phyloP scores from a whole-genome alignment of 2,113 vertebrate genomes.

The Sebastes fasciatus region DNA sequence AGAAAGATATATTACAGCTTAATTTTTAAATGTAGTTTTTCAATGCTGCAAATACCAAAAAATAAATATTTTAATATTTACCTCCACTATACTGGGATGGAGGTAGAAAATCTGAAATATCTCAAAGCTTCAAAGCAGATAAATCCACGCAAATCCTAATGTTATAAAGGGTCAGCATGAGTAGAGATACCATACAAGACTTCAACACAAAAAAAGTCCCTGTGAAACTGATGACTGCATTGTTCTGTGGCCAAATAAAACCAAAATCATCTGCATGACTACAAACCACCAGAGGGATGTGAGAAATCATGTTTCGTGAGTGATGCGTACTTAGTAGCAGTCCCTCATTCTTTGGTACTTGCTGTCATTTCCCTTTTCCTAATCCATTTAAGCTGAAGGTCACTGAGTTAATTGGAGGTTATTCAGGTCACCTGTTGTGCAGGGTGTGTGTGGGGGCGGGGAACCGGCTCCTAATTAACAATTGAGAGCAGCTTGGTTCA shows the following conservation, averaged over 20 bases:
- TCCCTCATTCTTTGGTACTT: not conserved
- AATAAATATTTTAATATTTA: too few relatives aligned
- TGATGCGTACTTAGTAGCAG: not conserved
- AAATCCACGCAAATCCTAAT: not conserved
- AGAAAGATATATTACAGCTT: too few relatives aligned
- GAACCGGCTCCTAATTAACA: not conserved
- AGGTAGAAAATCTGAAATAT: too few relatives aligned
- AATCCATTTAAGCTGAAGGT: not conserved
- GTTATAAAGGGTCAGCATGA: not conserved
- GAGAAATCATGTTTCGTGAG: not conserved
- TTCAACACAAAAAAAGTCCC: not conserved
- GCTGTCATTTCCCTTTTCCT: not conserved
- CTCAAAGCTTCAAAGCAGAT: not conserved
- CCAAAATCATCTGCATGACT: conserved; percentile 3
- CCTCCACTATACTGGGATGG: too few relatives aligned
- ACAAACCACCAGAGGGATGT: not conserved
- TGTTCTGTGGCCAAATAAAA: too few relatives aligned
- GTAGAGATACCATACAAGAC: not conserved
- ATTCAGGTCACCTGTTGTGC: not conserved
- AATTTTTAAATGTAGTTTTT: too few relatives aligned
- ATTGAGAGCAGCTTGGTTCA: not conserved
- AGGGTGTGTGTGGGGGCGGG: not conserved
- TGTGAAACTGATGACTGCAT: not conserved
- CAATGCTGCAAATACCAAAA: too few relatives aligned
- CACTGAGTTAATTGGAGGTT: not conserved